Evolutionary conservation across 2,888 invertebrate genomes (phyloP), one percentile per base, ranked within the genome.

Genomic region (Pocota personata): DNA sequence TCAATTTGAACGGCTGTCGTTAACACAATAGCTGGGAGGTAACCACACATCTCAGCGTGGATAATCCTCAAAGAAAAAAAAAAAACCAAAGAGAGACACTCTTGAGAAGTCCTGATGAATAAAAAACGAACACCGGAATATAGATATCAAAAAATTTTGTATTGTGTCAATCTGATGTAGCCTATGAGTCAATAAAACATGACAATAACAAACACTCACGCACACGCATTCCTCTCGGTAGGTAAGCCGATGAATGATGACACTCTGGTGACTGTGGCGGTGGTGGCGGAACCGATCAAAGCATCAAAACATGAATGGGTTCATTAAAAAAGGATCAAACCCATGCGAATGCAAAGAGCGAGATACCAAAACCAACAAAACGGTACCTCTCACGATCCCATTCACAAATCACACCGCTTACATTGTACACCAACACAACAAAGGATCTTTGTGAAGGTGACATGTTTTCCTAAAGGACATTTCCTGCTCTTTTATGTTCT

Each of bases 311-410:
- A 87, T 87, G 78, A 87, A 87, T 87, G 86, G 82, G 66, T 86
- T 87, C 87, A 87, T 87, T 87, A 87, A 87, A 87, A 87, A 86
- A 82, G 87, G 87, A 87, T 86, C 87, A 86, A 87, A 69, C 55
- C 87, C 71, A 71, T 77, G 76, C 67, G 75, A 60, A 72, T 55
- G 40, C 14, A 58, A 40, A 60, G 62, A 46, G 64, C 14, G 58
- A 83, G 83, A 83, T 79, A 57, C 16, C 58, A 30, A 64, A 71
- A 58, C 77, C 32, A 77, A 76, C 73, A 75, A 67, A 80, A 86
- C 76, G 76, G 86, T 82, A 82, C 82, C 82, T 76, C 62, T 77
- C 60, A 67, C 57, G 66, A 82, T 77, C 40, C 62, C 86, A 82
- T 87, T 87, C 82, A 87, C 82, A 82, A 86, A 86, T 77, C 66